Base-by-base conservation (phyloP, 2,888 invertebrate genomes). In the Plebejus melissa region DNA sequence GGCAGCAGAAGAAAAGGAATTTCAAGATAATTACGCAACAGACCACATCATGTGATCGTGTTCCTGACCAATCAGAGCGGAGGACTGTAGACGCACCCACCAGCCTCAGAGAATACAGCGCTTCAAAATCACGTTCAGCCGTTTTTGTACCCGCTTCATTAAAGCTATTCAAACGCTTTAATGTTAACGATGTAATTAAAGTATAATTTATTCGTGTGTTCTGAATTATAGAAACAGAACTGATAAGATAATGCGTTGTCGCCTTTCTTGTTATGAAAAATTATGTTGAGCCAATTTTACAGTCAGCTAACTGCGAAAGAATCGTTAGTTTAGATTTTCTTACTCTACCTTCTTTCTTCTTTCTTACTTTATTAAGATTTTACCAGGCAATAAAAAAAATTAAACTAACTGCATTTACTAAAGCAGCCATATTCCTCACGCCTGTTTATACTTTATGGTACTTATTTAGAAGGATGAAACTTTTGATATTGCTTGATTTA, bases 41-140 rank as follows among this genome's bases (percentile, higher is more conserved):
- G 72, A 74, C 65, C 46, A 57, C 69, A 77, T 78, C 78, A 38
- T 77, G 76, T 76, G 79, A 79, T 79, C 76, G 58, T 57, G 58
- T 13, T 32, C 54, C 46, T 71, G 71, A 76, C 79, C 79, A 79
- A 79, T 78, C 76, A 74, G 41, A 76, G 32, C 32, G 13, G 5
- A 76, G 70, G 76, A 71, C 46, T 76, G 77, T 78, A 69, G 79
- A 69, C 79, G 79, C 78, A 77, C 77, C 79, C 77, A 78, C 78
- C 71, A 46, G 57, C 16, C 38, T 22, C 22, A 69, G 22, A 60
- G 57, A 74, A 54, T n/a, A 60, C 46, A 74, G 74, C 77, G 75
- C 75, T 76, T 76, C 65, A 69, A 16, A 41, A 57, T n/a, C n/a
- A 22, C 5, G n/a, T n/a, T n/a, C 16, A 9, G 16, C 11, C 11